Conservation (phyloP, 1,140 invertebrate species). For the Pseudobourletiella spinata region DNA sequence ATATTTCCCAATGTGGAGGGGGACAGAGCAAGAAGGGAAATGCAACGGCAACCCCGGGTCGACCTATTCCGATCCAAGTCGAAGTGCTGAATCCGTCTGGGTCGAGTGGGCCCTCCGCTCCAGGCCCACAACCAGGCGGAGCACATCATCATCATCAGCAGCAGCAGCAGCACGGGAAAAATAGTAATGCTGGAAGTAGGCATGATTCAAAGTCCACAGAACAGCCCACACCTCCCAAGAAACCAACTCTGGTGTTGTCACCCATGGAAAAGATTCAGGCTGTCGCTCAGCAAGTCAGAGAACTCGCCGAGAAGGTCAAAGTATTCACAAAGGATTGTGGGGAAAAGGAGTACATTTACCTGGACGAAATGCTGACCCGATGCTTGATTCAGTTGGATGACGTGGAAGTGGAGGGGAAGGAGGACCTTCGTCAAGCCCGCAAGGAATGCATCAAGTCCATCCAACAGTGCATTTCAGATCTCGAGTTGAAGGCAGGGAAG, state of each 20-base stretch:
- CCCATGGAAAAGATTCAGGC: slow-evolving; percentile 21
- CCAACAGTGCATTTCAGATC: slow-evolving; percentile 67
- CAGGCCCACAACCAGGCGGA: background rate
- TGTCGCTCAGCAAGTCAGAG: slow-evolving; percentile 55
- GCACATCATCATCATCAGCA: background rate
- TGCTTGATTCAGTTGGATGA: slow-evolving; percentile 62
- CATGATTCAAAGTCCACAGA: no score
- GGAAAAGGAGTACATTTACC: slow-evolving; percentile 75
- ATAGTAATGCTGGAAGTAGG: background rate
- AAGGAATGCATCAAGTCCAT: slow-evolving; percentile 82
- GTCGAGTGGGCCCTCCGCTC: no score
- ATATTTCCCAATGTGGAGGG: slow-evolving; percentile 1
- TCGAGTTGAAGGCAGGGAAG: slow-evolving; percentile 48
- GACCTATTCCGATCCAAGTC: background rate
- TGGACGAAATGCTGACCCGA: slow-evolving; percentile 91
- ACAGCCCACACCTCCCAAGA: slow-evolving; percentile 21
- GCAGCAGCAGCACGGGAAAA: background rate
- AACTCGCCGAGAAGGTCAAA: slow-evolving; percentile 60
- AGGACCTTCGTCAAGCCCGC: slow-evolving; percentile 71
- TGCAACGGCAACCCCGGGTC: background rate
- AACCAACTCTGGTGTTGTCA: slow-evolving; percentile 13
- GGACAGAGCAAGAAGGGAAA: slow-evolving; percentile 6
- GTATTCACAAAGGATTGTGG: slow-evolving; percentile 54
- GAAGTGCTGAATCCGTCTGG: no score
- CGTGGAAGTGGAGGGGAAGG: slow-evolving; percentile 82